A percentile compares a stretch with the other conserved stretches of the same genome.
phyloP scores from a whole-genome alignment of 2,113 vertebrate genomes.

The Oryzias melastigma region DNA sequence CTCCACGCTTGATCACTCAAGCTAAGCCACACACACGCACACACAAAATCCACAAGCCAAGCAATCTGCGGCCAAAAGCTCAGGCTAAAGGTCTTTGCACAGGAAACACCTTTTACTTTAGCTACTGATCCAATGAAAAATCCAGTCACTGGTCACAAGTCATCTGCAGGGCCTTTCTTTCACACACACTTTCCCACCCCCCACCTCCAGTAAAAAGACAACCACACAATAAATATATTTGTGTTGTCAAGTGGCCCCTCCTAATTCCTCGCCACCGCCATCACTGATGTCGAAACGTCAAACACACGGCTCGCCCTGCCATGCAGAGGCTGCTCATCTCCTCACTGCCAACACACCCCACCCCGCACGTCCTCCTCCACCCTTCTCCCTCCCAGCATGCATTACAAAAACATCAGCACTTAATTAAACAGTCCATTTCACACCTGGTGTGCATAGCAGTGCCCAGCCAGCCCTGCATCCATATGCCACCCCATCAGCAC shows the following conservation, averaged over 20 bases:
- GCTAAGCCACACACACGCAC: constrained; percentile 53
- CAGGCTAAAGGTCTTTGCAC: constrained; percentile 19
- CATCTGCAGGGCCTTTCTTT: constrained; percentile 13
- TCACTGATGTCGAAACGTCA: constrained; percentile 20
- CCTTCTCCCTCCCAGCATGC: constrained; percentile 65
- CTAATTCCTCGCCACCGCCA: constrained; percentile 14
- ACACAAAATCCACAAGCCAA: constrained; percentile 46
- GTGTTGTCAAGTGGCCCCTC: constrained; percentile 26
- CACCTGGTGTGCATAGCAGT: constrained; percentile 81
- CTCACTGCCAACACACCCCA: constrained; percentile 25
- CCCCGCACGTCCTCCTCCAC: constrained; percentile 16
- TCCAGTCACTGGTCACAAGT: neutral
- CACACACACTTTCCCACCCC: neutral
- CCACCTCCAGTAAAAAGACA: too few species aligned
- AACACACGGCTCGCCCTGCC: constrained; percentile 21
- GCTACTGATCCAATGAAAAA: constrained; percentile 38
- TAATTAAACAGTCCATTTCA: constrained; percentile 86
- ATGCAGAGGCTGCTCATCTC: constrained; percentile 49
- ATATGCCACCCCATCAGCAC: constrained; percentile 74
- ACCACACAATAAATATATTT: constrained; percentile 15
- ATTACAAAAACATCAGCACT: constrained; percentile 84
- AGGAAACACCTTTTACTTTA: constrained; percentile 31
- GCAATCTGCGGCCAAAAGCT: constrained; percentile 37
- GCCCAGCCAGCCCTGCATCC: constrained; percentile 75
- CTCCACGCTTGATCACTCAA: constrained; percentile 73